Evolutionary conservation across 35 echinoderm and acorn worm genomes (phyloP), one percentile per base, ranked within the genome.

Genomic region (Lytechinus variegatus): DNA sequence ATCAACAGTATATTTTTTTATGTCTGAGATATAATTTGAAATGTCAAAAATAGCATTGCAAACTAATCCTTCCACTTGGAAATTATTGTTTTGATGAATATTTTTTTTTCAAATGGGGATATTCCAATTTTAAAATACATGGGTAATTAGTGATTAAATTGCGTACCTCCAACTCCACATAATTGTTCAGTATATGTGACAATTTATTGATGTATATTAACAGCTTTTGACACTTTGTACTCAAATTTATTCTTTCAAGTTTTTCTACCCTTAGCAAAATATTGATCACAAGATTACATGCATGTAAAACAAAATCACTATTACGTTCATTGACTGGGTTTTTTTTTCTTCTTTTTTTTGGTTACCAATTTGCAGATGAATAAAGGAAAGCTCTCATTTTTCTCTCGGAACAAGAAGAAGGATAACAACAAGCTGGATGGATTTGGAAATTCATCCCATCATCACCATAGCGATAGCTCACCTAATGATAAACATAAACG

Each of bases 331-430:
- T n/a, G n/a, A n/a, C n/a, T n/a, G n/a, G n/a, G n/a, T n/a, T n/a
- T n/a, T n/a, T n/a, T n/a, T n/a, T n/a, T n/a, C n/a, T n/a, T n/a
- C n/a, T n/a, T n/a, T 58, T 11, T 79, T 7, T 24, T 79, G 4
- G 14, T 79, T 79, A 19, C 66, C 92, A 53, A 28, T 95, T 79
- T 79, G 28, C 66, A 95, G 94, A n/a, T 87, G 51, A 55, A 57
- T 14, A 95, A 95, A 86, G 95, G 72, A 13, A 95, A 93, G 96
- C 71, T 66, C 52, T 95, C 96, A 9, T 97, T 97, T 53, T 97
- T 97, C 61, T 97, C 96, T 86, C 87, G 94, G 13, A 95, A 95
- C 52, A 97, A 95, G 89, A 97, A 97, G 57, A 95, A 95, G 28
- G 92, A 92, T 54, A 72, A 61, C 56, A 92, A 91, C 87, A 87